Evolutionary conservation across 2,797 vertebrate species (phyloP).

Genomic region (Clarias platycephalus): DNA sequence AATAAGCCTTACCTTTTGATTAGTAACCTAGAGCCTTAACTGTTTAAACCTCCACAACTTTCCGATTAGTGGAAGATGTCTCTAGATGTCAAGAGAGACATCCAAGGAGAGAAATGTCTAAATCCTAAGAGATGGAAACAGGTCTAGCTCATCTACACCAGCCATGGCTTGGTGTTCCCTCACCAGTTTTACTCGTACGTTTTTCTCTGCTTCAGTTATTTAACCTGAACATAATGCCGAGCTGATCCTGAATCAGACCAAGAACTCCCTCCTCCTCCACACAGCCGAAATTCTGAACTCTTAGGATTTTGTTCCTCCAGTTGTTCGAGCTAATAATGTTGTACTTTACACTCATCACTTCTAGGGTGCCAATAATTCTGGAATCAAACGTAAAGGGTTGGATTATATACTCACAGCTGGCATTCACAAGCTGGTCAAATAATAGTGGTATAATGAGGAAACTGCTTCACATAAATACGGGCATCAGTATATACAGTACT

Average conservation of each 20-base stretch:
- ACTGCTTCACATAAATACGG: slow-evolving; percentile 1
- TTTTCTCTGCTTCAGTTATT: not conserved
- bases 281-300: not conserved
- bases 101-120: not conserved
- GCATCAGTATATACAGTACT: not conserved
- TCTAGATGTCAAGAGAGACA: not conserved
- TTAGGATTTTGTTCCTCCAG: not conserved
- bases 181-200: not conserved
- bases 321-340: not conserved
- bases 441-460: slow-evolving; percentile 22
- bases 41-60: too few relatives aligned
- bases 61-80: not conserved
- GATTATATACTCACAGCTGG: slow-evolving; percentile 11
- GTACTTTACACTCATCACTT: not conserved
- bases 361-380: slow-evolving; percentile 13
- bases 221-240: not conserved
- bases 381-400: not conserved
- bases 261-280: not conserved
- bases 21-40: too few relatives aligned
- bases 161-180: not conserved
- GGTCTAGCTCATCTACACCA: not conserved
- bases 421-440: slow-evolving; percentile 1
- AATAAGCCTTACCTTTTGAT: too few relatives aligned
- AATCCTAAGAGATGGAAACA: not conserved
- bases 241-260: not conserved